Percentiles rank a stretch among this genome's conserved stretches.
Evolutionary conservation across 2,113 vertebrate species (phyloP).

Genomic region (Piaya cayana): DNA sequence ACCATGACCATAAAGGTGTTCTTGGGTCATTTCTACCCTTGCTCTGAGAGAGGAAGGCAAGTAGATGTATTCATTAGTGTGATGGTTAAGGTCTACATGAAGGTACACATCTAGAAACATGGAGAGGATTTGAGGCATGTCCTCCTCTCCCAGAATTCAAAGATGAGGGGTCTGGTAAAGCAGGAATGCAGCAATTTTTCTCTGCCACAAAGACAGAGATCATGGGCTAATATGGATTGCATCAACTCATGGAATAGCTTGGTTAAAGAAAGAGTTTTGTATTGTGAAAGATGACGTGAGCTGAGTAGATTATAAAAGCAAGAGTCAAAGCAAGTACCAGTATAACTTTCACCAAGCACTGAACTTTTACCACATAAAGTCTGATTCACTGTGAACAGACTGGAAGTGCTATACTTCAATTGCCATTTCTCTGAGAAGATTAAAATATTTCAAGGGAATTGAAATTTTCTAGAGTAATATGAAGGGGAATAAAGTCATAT

Average conservation of each 20-base stretch:
- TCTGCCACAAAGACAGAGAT: background rate
- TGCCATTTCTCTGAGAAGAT: background rate
- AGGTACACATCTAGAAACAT: rapidly evolving
- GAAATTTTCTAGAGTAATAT: background rate
- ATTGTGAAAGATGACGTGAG: background rate
- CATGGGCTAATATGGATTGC: background rate
- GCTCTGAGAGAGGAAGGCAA: background rate
- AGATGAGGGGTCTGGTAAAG: background rate
- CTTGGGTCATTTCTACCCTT: background rate
- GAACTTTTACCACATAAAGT: background rate
- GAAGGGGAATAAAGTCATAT: background rate
- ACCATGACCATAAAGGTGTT: background rate
- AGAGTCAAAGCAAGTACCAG: background rate
- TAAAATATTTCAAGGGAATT: background rate
- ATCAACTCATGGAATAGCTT: background rate
- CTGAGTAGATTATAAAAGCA: background rate
- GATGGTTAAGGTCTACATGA: background rate
- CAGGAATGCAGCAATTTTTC: background rate
- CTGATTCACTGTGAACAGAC: background rate
- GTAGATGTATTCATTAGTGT: background rate
- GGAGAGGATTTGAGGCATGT: background rate
- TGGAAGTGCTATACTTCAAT: background rate
- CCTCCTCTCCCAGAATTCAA: background rate
- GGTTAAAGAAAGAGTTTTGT: background rate
- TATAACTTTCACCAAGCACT: background rate